Base-by-base conservation (phyloP, 2,888 invertebrate species). In the Timema cristinae region DNA sequence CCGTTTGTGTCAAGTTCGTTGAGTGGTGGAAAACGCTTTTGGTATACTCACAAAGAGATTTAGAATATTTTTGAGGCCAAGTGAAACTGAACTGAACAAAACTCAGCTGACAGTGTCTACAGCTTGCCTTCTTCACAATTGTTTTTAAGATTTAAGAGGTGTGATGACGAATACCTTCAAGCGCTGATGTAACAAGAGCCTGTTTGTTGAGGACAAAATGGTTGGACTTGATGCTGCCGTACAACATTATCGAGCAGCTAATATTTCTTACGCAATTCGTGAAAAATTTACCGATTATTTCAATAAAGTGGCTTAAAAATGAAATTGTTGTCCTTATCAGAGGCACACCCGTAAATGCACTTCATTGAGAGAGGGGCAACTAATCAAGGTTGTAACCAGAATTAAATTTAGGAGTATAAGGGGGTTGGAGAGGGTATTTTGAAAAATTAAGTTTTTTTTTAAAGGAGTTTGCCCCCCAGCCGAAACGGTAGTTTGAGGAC, bases 21-120 rank as follows among this genome's bases (percentile, higher is more conserved):
- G 50, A 49, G 67, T 67, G 10, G 9, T 67, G 13, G 67, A 67
- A 49, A 67, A 49, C 8, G 48, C 49, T 49, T 47, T 67, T 67
- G 67, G 67, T 47, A 67, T 67, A 15, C 67, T 67, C 13, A 15
- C 50, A 48, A 67, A 49, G 67, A 67, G 47, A 66, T 32, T 13
- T n/a, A 13, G 32, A 16, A 48, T 56, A 11, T 56, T 56, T 56
- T 7, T 56, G 13, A 56, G 56, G 16, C 56, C 56, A 56, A 56
- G 4, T 4, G 56, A 56, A 4, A 5, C 16, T 16, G 16, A 16
- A 56, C 5, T 56, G 16, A 16, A 56, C 56, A 6, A 56, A 56
- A 56, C 16, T 15, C 56, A 7, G 16, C 56, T 7, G 7, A 56
- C 13, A 11, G 56, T 56, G n/a, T 56, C 56, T 8, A 16, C 56